Base-by-base conservation (phyloP, 2,888 invertebrate species). In the Tachina grossa region DNA sequence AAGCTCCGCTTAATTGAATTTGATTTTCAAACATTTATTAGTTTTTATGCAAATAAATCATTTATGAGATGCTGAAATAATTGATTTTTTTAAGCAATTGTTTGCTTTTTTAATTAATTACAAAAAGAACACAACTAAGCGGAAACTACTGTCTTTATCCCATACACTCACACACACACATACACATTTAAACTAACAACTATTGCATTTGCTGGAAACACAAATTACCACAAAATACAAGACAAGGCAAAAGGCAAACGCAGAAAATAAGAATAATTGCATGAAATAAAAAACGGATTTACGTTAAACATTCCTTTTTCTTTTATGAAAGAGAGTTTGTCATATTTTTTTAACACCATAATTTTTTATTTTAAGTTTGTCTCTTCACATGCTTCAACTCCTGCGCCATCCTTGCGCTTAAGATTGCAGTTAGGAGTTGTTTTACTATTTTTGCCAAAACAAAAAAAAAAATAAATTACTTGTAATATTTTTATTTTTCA, bases 251-350 rank as follows among this genome's bases (percentile, higher is more conserved):
- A 85, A 85, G 78, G 77, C 85, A 79, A 72, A 77, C 68, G 66
- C 59, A 65, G 81, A 83, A 85, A 87, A 85, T 85, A 90, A 88
- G 89, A 91, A 89, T 90, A 91, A 90, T 91, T 90, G 89, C 88
- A 89, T 89, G 87, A 89, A 88, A 90, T 90, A 91, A 90, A 90
- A 91, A 90, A 87, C 89, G 89, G 90, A 91, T 90, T 90, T 90
- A 89, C 89, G 89, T 91, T 90, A 90, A 88, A 89, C 87, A 91
- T 31, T 47, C 14, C 45, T 43, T 11, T 19, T 19, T 65, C 47
- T 65, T 88, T 86, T 88, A 65, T 76, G 57, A 80, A 75, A 83
- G 77, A 87, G 83, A 87, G 83, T 76, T 86, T 86, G 83, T 86
- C 87, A 86, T 86, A 83, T 83, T 80, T 86, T 22, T 77, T 84